Conservation (phyloP, 23 tunicate genomes). For the Oikopleura vanhoeffeni region DNA sequence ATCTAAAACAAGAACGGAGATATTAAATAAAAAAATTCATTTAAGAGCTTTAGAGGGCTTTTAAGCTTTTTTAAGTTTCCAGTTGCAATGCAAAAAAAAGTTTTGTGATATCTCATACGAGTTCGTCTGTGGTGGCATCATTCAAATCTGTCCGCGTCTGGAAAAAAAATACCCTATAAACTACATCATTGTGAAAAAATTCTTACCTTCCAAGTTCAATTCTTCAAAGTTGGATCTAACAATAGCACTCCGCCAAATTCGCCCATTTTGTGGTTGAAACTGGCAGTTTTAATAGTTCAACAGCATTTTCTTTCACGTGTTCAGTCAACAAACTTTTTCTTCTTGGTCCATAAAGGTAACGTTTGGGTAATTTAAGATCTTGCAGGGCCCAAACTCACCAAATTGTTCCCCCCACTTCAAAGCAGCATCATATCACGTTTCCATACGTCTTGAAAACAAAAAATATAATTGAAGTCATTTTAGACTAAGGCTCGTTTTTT, state of each 20-base stretch:
- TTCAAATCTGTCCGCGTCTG: no score
- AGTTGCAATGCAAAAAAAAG: no score
- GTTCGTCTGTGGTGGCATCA: no score
- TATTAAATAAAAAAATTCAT: no score
- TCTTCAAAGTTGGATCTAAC: background rate
- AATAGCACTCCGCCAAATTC: background rate
- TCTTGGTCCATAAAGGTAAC: background rate
- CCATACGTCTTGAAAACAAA: background rate
- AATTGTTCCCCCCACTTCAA: background rate
- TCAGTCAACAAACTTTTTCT: background rate
- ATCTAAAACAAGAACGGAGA: no score
- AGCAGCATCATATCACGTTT: background rate
- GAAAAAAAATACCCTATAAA: no score
- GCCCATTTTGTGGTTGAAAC: background rate
- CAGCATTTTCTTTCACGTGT: background rate
- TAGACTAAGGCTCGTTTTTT: no score
- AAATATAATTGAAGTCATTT: no score
- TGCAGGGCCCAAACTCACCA: background rate
- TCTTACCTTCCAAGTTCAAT: constrained; percentile 6
- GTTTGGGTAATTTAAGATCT: background rate
- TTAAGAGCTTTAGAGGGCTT: no score
- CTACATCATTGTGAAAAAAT: no score
- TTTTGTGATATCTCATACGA: no score
- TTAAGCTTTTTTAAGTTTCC: no score
- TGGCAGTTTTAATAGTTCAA: background rate